Evolutionary conservation across 2,797 vertebrate species (phyloP).

Genomic region (Acrossocheilus fasciatus): DNA sequence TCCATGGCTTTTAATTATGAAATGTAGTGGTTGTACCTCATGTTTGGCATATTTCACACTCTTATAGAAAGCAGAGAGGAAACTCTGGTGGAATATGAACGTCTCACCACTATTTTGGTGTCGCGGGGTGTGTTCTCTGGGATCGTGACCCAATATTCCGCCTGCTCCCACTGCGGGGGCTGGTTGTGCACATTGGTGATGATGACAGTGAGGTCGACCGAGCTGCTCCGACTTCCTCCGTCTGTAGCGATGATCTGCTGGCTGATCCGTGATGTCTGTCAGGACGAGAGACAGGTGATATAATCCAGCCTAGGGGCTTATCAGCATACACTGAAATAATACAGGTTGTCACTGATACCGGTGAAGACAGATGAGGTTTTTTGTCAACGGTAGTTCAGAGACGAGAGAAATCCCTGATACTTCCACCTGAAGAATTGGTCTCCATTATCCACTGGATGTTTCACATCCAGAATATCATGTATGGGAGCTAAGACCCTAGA

Average conservation of each 20-base stretch:
- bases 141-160: constrained; percentile 85
- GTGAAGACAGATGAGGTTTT: constrained; percentile 51
- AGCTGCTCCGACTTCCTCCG: constrained; percentile 87
- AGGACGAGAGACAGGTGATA: constrained; percentile 23
- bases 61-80: background rate
- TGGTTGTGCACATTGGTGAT: constrained; percentile 87
- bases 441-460: constrained; percentile 57
- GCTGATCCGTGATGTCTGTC: constrained; percentile 78
- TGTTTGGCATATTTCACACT: constrained; percentile 2
- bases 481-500: constrained; percentile 24
- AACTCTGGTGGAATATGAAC: background rate
- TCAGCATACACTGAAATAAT: constrained; percentile 29
- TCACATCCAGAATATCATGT: constrained; percentile 47
- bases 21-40: background rate
- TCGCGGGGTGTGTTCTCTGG: constrained; percentile 85
- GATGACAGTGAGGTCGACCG: constrained; percentile 84
- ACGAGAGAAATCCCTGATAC: constrained; percentile 56
- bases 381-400: constrained; percentile 36
- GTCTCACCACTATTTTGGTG: constrained; percentile 85
- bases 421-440: constrained; percentile 56
- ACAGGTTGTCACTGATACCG: constrained; percentile 33
- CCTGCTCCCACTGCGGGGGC: constrained; percentile 86
- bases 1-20: background rate
- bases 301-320: constrained; percentile 34
- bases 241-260: constrained; percentile 85